These are phyloP conservation scores for Eulemur rubriventer DNA, from an alignment of 2,797 vertebrate species.

Conservation along the genomic window DNA sequence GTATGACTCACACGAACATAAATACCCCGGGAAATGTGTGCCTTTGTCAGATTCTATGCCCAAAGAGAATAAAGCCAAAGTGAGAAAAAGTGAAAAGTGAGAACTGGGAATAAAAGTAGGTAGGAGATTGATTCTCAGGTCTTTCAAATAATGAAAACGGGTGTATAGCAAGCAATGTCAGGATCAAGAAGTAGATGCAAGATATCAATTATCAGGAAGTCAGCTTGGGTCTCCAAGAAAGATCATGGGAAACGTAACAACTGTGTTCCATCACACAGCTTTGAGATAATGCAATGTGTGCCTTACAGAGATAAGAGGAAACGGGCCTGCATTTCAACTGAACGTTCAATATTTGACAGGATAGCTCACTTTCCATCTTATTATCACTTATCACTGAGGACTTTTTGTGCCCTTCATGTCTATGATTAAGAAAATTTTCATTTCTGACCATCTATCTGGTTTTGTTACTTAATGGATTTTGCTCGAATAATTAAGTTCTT, in stretches of 20 bases:
- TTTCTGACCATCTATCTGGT: background rate
- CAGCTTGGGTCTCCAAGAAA: background rate
- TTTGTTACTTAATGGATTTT: background rate
- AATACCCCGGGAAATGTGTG: background rate
- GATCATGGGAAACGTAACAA: background rate
- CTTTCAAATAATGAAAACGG: background rate
- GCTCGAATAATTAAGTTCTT: background rate
- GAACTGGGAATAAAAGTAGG: background rate
- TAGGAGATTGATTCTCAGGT: background rate
- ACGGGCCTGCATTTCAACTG: background rate
- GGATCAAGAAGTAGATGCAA: background rate
- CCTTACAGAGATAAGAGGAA: background rate
- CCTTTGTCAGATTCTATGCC: background rate
- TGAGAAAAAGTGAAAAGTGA: background rate
- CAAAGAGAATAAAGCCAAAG: background rate
- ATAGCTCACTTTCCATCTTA: background rate
- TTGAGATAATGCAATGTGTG: background rate
- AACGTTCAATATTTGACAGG: background rate
- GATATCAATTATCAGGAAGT: background rate
- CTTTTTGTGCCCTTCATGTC: background rate
- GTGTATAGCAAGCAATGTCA: background rate
- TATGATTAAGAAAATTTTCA: background rate
- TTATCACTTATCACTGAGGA: background rate
- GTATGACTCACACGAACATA: background rate
- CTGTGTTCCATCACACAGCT: background rate